Evolutionary conservation across 2,797 vertebrate genomes (phyloP).

Genomic region (Sebastes iracundus): DNA sequence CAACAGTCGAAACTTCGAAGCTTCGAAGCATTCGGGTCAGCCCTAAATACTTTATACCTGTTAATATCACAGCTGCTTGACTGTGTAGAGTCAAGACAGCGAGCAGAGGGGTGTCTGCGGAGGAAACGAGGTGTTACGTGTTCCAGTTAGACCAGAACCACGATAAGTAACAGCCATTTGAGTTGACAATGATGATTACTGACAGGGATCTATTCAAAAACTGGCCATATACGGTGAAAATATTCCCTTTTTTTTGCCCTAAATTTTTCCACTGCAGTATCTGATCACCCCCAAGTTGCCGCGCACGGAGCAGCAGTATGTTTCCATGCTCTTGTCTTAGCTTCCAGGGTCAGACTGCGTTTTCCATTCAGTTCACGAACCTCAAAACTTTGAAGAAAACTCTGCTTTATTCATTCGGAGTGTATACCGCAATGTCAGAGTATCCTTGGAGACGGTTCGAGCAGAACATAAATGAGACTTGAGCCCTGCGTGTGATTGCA

Average conservation of each 20-base stretch:
- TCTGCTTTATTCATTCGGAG: slow-evolving; percentile 44
- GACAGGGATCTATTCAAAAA: not conserved
- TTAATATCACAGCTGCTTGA: not conserved
- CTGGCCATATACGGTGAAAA: too few relatives aligned
- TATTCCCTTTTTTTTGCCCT: not conserved
- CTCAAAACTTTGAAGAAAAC: slow-evolving; percentile 39
- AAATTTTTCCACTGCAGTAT: not conserved
- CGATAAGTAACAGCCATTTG: not conserved
- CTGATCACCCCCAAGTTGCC: not conserved
- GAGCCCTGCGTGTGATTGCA: slow-evolving; percentile 12
- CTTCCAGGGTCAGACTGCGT: not conserved
- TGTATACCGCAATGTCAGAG: slow-evolving; percentile 34
- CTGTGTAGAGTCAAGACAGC: not conserved
- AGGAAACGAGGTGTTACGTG: not conserved
- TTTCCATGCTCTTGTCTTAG: not conserved
- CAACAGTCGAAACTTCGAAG: too few relatives aligned
- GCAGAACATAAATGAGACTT: slow-evolving; percentile 38
- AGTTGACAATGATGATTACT: not conserved
- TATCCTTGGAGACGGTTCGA: slow-evolving; percentile 39
- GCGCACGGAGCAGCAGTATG: slow-evolving; percentile 6
- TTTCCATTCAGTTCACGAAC: slow-evolving; percentile 42
- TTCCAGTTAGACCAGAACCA: not conserved
- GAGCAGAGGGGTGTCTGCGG: not conserved
- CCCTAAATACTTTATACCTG: not conserved
- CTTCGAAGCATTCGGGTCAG: too few relatives aligned